A percentile compares a stretch with the other conserved stretches of the same genome.
phyloP scores from a whole-genome alignment of 2,797 vertebrate species.

The Danio jaintianensis region DNA sequence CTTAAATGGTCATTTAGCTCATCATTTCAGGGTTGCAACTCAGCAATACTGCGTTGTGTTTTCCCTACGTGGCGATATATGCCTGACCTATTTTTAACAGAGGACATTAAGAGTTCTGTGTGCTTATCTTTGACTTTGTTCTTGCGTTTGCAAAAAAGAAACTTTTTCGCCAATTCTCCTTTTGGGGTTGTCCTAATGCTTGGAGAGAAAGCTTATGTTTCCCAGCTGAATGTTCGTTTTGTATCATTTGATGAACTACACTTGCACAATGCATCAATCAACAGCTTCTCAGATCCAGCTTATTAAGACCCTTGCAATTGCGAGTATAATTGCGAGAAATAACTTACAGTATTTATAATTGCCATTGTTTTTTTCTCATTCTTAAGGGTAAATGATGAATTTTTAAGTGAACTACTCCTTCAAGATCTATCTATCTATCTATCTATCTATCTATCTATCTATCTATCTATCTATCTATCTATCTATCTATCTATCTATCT shows the following conservation, averaged over 20 bases:
- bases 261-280: not conserved
- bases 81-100: conserved; percentile 22
- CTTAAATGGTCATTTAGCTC: conserved; percentile 29
- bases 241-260: not conserved
- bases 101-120: conserved; percentile 14
- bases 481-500: too few relatives aligned
- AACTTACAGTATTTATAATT: too few relatives aligned
- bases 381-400: too few relatives aligned
- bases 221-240: not conserved
- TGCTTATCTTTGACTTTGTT: conserved; percentile 22
- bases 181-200: conserved; percentile 3
- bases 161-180: not conserved
- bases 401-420: too few relatives aligned
- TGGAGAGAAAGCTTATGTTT: not conserved
- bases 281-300: not conserved
- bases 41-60: conserved; percentile 17
- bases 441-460: too few relatives aligned
- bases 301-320: not conserved
- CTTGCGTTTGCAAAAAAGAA: not conserved
- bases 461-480: too few relatives aligned
- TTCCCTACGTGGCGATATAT: not conserved
- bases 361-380: too few relatives aligned
- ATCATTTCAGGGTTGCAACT: conserved; percentile 36
- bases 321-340: too few relatives aligned
- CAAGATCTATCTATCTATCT: too few relatives aligned